These are phyloP conservation scores for Lacerta bilineata DNA, from an alignment of 2,797 vertebrate species.

Conservation along the genomic window DNA sequence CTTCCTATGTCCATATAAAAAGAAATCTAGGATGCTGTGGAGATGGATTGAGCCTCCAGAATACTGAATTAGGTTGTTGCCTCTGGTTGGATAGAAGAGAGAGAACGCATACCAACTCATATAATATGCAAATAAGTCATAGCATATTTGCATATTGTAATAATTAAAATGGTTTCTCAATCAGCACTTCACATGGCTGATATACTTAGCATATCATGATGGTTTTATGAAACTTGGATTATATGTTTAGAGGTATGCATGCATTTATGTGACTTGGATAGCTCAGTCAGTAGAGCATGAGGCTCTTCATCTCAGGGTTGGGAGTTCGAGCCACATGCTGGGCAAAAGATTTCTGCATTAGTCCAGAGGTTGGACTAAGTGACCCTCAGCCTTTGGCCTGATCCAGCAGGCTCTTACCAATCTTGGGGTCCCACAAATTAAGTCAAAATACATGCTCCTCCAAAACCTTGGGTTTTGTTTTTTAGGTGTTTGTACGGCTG, in stretches of 20 bases:
- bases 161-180: background rate
- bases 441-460: background rate
- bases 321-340: no score
- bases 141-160: background rate
- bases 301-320: no score
- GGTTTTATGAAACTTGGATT: background rate
- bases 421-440: background rate
- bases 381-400: no score
- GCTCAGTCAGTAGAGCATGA: no score
- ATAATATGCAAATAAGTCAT: no score
- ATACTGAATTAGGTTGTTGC: background rate
- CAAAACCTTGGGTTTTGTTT: background rate
- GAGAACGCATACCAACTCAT: no score
- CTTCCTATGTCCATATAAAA: background rate
- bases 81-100: background rate
- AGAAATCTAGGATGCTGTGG: background rate
- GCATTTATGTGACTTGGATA: background rate
- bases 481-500: constrained; percentile 89
- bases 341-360: no score
- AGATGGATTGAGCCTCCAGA: background rate
- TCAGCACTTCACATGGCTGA: background rate
- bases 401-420: no score
- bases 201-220: background rate
- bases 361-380: no score
- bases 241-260: background rate